These are phyloP conservation scores for Oreortyx pictus DNA, from an alignment of 2,797 vertebrate genomes.

Conservation along the genomic window DNA sequence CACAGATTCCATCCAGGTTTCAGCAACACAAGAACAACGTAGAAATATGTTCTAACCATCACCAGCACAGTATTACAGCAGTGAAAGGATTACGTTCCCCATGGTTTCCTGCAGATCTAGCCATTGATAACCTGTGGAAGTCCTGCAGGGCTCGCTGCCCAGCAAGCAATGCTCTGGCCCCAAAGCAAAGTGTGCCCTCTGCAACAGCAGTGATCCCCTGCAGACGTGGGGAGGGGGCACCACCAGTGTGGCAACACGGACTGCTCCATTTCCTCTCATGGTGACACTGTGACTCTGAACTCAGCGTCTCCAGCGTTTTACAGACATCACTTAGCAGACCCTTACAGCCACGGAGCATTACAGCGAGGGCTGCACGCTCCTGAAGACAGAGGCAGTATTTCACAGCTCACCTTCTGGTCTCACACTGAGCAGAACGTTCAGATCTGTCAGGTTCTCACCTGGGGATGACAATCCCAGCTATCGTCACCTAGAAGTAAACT, in stretches of 20 bases:
- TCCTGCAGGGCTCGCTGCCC: background rate
- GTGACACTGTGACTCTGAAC: background rate
- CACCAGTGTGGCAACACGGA: background rate
- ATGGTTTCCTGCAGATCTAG: background rate
- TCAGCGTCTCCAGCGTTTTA: background rate
- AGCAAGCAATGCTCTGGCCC: background rate
- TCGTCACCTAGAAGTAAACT: background rate
- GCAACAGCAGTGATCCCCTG: too few species aligned
- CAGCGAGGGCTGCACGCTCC: background rate
- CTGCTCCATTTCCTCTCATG: background rate
- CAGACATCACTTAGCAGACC: background rate
- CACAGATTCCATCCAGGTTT: background rate
- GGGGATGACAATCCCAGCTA: background rate
- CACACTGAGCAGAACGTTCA: background rate
- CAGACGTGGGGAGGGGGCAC: background rate
- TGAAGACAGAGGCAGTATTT: background rate
- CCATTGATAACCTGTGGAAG: background rate
- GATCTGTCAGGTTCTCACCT: background rate
- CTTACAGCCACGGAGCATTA: background rate
- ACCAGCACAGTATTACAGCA: rapidly evolving
- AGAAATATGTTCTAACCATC: background rate
- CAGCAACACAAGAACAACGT: background rate
- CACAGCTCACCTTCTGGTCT: background rate
- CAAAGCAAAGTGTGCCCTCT: rapidly evolving
- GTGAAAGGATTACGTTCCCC: rapidly evolving